Evolutionary conservation across 2,888 invertebrate species (phyloP).

Genomic region (Rhopalosiphum nymphaeae): DNA sequence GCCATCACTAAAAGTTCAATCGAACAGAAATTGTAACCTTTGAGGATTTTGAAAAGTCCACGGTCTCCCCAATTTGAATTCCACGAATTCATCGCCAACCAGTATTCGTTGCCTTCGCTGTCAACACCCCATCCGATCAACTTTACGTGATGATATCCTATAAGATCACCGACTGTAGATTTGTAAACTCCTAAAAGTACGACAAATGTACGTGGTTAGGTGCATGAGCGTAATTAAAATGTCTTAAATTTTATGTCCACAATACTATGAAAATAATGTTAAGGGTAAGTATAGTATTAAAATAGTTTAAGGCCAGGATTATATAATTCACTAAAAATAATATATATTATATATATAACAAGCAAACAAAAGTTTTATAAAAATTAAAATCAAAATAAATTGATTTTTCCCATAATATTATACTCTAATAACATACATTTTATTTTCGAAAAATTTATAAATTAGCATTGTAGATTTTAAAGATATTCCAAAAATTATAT

Average conservation of each 20-base stretch:
- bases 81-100: slow-evolving; percentile 58
- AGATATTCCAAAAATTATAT: not conserved
- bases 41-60: slow-evolving; percentile 57
- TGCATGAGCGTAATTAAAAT: not conserved
- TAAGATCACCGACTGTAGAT: slow-evolving; percentile 27
- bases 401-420: not conserved
- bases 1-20: slow-evolving; percentile 53
- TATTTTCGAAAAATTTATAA: not conserved
- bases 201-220: not conserved
- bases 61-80: slow-evolving; percentile 45
- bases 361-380: too few species aligned
- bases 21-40: slow-evolving; percentile 48
- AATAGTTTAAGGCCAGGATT: not conserved
- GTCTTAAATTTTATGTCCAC: not conserved
- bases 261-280: not conserved
- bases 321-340: not conserved
- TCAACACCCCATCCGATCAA: slow-evolving; percentile 57
- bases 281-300: not conserved
- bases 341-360: too few species aligned
- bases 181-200: slow-evolving; percentile 43
- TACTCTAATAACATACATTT: not conserved
- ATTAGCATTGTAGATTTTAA: not conserved
- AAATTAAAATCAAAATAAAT: not conserved
- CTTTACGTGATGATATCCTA: slow-evolving; percentile 48
- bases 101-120: not conserved